phyloP scores from a whole-genome alignment of 1,140 invertebrate genomes.

The Ephestia elutella region DNA sequence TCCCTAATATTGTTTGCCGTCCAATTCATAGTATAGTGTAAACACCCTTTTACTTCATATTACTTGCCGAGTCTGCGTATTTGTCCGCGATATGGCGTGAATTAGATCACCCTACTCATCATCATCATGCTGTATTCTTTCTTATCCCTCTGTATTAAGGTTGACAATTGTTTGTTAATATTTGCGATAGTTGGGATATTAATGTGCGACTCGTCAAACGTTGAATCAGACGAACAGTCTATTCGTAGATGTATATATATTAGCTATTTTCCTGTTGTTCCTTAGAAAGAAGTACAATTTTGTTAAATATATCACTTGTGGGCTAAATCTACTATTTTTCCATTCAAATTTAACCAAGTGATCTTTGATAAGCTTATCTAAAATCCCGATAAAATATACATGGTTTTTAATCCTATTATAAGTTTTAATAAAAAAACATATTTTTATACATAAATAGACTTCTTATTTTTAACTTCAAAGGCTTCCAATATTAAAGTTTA shows the following conservation, averaged over 20 bases:
- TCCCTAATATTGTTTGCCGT: no score
- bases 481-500: no score
- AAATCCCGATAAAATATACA: no score
- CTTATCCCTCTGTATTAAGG: not conserved
- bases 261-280: not conserved
- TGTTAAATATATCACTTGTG: no score
- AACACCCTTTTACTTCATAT: slow-evolving; percentile 7
- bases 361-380: no score
- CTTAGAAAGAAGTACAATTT: not conserved
- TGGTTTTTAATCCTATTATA: no score
- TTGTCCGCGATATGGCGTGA: slow-evolving; percentile 7
- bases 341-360: no score
- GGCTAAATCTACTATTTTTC: no score
- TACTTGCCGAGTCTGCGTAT: slow-evolving; percentile 19
- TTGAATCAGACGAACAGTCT: not conserved
- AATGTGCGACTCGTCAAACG: not conserved
- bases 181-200: not conserved
- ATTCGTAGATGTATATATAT: not conserved
- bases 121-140: not conserved
- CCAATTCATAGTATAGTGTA: no score
- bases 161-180: not conserved
- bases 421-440: no score
- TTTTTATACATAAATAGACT: no score
- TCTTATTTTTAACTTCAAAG: no score
- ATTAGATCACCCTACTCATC: not conserved